Conservation (phyloP, 2,888 invertebrate genomes). For the Stenotaenia linearis region DNA sequence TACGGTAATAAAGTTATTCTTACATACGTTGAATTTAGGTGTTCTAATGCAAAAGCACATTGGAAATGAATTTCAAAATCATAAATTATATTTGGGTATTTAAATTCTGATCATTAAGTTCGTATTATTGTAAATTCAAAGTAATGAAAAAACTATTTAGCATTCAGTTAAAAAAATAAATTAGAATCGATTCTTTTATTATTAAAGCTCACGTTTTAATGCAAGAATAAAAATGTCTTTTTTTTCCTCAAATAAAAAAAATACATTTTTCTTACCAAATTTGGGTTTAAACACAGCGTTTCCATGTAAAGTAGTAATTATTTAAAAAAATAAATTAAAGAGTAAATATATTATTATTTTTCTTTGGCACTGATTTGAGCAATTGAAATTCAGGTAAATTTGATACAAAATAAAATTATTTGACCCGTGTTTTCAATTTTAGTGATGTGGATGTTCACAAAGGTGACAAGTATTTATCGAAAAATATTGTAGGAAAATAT, state of each 20-base stretch:
- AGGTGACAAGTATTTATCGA: neutral
- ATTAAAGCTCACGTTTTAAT: neutral
- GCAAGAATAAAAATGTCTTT: neutral
- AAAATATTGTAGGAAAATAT: neutral
- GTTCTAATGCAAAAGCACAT: neutral
- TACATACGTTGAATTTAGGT: neutral
- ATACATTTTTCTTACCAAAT: too few relatives aligned
- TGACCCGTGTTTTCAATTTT: neutral
- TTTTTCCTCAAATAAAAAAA: neutral
- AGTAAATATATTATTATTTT: neutral
- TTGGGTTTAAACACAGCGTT: neutral
- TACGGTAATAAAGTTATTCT: neutral
- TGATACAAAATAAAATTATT: neutral
- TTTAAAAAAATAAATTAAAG: neutral
- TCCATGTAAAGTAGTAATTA: neutral
- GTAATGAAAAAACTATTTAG: neutral
- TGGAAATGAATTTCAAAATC: neutral
- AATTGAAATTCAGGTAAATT: neutral
- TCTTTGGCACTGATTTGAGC: neutral
- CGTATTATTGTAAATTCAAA: too few relatives aligned
- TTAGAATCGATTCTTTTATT: neutral
- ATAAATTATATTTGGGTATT: neutral
- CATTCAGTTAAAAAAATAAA: neutral
- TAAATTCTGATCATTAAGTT: too few relatives aligned
- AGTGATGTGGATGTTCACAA: neutral